Conservation (phyloP, 1,140 invertebrate species). For the Oryctes rhinoceros region DNA sequence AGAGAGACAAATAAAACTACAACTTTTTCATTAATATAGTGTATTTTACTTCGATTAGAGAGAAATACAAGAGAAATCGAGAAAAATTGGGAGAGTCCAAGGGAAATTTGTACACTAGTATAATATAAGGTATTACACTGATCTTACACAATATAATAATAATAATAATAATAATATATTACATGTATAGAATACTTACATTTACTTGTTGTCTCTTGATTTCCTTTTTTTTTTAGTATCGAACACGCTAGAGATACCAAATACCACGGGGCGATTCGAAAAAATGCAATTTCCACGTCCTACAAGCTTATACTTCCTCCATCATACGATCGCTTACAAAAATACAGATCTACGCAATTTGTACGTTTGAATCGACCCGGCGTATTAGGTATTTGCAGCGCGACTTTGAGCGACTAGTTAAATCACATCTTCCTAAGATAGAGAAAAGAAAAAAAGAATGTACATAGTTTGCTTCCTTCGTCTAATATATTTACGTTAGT, state of each 20-base stretch:
- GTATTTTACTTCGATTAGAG: conserved; percentile 21
- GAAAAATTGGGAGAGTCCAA: too few relatives aligned
- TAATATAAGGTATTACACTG: conserved; percentile 34
- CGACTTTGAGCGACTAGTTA: conserved; percentile 53
- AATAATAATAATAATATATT: conserved; percentile 33
- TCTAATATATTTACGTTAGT: not conserved
- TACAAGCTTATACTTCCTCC: too few relatives aligned
- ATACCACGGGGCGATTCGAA: not conserved
- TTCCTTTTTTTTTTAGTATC: conserved; percentile 40
- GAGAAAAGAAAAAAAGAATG: conserved; percentile 24
- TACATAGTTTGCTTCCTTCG: not conserved
- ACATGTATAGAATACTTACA: conserved; percentile 22
- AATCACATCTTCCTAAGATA: conserved; percentile 57
- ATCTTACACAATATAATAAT: conserved; percentile 34
- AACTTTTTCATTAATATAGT: conserved; percentile 23
- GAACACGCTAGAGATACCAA: conserved; percentile 30
- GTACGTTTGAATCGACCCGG: conserved; percentile 38
- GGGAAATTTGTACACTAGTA: conserved; percentile 36
- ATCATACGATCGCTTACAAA: conserved; percentile 22
- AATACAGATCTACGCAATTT: conserved; percentile 45
- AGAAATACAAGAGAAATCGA: not conserved
- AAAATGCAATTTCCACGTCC: too few relatives aligned
- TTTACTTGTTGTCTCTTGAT: not conserved
- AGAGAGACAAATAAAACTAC: not conserved
- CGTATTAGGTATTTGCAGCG: not conserved